Evolutionary conservation across 2,888 invertebrate genomes (phyloP).

Genomic region (Hirudinaria manillensis): DNA sequence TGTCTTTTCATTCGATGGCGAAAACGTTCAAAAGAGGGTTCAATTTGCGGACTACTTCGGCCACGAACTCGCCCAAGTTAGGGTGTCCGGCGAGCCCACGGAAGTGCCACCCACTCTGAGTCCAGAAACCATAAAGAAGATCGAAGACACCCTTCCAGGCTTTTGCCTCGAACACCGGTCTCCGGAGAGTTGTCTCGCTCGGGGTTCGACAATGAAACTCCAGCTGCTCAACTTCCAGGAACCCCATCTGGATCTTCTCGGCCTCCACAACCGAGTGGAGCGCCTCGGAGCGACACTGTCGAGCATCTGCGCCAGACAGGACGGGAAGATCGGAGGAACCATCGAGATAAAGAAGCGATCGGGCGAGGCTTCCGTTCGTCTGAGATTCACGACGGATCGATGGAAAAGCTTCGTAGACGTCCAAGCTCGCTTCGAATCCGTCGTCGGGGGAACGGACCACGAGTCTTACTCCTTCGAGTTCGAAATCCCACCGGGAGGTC

Average conservation of each 20-base stretch:
- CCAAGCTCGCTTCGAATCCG: neutral
- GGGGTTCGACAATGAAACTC: neutral
- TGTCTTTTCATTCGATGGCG: too few relatives aligned
- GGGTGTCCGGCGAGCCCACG: conserved; percentile 17
- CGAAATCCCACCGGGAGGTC: neutral
- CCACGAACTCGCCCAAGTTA: conserved; percentile 11
- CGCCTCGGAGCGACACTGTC: neutral
- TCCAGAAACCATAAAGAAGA: conserved; percentile 10
- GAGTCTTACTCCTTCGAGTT: conserved; percentile 17
- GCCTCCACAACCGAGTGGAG: conserved; percentile 19
- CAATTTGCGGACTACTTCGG: conserved; percentile 22
- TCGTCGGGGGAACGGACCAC: neutral
- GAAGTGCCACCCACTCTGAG: conserved; percentile 12
- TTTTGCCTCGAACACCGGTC: neutral
- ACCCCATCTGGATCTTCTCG: conserved; percentile 12
- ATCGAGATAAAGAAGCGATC: conserved; percentile 8
- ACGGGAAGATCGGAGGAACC: neutral
- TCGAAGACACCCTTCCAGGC: neutral
- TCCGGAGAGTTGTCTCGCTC: neutral
- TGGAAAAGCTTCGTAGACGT: conserved; percentile 7
- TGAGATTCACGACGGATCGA: conserved; percentile 15
- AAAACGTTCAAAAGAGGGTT: neutral
- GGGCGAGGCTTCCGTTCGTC: neutral
- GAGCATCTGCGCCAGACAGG: neutral
- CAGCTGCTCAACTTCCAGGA: conserved; percentile 9